Conservation (phyloP, 2,113 vertebrate species). For the Cromileptes altivelis region DNA sequence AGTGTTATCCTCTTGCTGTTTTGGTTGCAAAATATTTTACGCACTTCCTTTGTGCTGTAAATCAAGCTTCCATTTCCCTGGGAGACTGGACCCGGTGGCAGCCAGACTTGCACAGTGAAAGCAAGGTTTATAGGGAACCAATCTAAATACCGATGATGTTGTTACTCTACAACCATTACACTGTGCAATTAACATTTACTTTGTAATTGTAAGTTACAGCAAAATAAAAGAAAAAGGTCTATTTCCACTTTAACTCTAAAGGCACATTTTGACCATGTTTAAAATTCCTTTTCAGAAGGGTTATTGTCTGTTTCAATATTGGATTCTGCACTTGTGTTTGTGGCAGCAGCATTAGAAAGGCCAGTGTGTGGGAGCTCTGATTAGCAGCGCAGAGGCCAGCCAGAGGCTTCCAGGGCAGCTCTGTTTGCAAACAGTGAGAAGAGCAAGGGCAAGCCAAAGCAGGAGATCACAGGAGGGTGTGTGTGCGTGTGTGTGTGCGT, state of each 20-base stretch:
- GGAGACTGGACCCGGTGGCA: too few species aligned
- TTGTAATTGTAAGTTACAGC: too few species aligned
- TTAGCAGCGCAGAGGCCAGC: constrained; percentile 74
- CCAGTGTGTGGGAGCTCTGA: constrained; percentile 72
- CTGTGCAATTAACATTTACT: too few species aligned
- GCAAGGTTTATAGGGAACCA: too few species aligned
- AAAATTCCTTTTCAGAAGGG: constrained; percentile 19
- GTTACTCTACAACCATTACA: too few species aligned
- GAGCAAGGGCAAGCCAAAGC: constrained; percentile 67
- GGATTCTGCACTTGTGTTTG: constrained; percentile 38
- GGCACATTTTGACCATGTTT: neutral
- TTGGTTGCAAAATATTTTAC: too few species aligned
- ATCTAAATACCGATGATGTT: too few species aligned
- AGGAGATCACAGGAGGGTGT: constrained; percentile 55
- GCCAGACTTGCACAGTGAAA: too few species aligned
- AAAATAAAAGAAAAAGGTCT: too few species aligned
- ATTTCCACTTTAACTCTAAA: neutral
- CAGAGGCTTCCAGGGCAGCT: constrained; percentile 74
- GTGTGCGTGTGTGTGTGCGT: constrained; percentile 1
- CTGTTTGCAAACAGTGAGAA: constrained; percentile 71
- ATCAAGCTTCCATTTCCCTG: too few species aligned
- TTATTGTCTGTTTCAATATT: constrained; percentile 52
- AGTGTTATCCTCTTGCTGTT: too few species aligned
- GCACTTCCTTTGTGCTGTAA: too few species aligned
- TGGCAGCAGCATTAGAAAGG: constrained; percentile 55